Base-by-base conservation (phyloP, 1,140 invertebrate species). In the Orchestia grillus region DNA sequence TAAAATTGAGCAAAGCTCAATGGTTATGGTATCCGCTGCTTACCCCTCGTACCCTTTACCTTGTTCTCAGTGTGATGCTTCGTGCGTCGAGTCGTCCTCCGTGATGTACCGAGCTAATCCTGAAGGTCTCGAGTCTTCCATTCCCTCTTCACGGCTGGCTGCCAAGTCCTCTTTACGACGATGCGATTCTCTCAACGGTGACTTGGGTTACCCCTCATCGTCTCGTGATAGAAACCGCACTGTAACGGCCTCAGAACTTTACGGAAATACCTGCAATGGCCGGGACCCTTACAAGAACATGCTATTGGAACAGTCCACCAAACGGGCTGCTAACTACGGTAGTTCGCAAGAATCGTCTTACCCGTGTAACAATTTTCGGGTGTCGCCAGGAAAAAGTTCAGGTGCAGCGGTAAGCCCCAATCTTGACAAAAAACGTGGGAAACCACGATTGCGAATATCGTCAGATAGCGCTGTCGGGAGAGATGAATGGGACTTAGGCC, bases 21-120 rank as follows among this genome's bases (percentile, higher is more conserved):
- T 15, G 11, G 62, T 77, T 36, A 77, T 77, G 62, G 62, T 77
- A 28, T 77, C 62, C 1, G 36, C 62, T 28, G 36, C 15, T 77
- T 77, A 77, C 62, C 62, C 62, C 36, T 77, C n/a, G 88, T 90
- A 90, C 36, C 47, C 92, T 45, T 1, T 94, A 44, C 92, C 92
- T 94, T 94, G 92, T 94, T 94, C 92, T 45, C 92, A 94, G 44
- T 94, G 92, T n/a, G 92, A 94, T 45, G 8, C 43, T 47, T n/a
- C 92, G 19, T 94, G 40, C 36, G 43, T 11, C 6, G 40, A 45
- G 36, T 40, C 43, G 43, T 40, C 92, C 41, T 40, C 92, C 40
- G 41, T 42, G 92, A n/a, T 94, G 40, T 47, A 44, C 47, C 92
- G 92, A 40, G 92, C 44, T 8, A 94, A 94, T 45, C 92, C 92